Conservation (phyloP, 2,113 vertebrate species). For the Campylomormyrus tamandua region DNA sequence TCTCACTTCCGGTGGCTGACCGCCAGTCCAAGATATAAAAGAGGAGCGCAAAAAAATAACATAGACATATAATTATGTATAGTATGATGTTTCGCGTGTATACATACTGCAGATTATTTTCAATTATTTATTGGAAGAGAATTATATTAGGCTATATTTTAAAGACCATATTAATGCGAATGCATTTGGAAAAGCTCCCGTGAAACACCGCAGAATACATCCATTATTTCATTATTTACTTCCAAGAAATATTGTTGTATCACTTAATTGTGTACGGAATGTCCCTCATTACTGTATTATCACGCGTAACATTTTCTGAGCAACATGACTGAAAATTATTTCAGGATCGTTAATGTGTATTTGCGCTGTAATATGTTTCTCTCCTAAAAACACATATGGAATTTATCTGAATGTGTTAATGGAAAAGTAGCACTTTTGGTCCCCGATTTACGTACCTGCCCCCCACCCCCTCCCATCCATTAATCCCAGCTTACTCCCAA, state of each 20-base stretch:
- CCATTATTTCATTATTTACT: background rate
- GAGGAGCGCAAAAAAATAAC: background rate
- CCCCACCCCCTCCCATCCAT: background rate
- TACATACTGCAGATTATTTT: constrained; percentile 25
- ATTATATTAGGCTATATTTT: constrained; percentile 17
- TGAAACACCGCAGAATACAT: background rate
- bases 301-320: background rate
- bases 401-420: background rate
- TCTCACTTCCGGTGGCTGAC: background rate
- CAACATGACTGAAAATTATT: background rate
- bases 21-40: constrained; percentile 13
- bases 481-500: background rate
- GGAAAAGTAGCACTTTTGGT: constrained; percentile 3
- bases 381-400: constrained; percentile 15
- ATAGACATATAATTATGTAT: background rate
- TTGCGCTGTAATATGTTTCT: constrained; percentile 29
- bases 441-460: background rate
- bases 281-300: background rate
- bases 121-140: constrained; percentile 21
- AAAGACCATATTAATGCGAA: background rate
- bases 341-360: background rate
- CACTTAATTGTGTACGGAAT: background rate
- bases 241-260: background rate
- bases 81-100: constrained; percentile 8
- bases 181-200: background rate